A percentile compares a stretch with the other conserved stretches of the same genome.
These are phyloP conservation scores for Formica selysi DNA, from an alignment of 1,140 invertebrate genomes.

Conservation along the genomic window DNA sequence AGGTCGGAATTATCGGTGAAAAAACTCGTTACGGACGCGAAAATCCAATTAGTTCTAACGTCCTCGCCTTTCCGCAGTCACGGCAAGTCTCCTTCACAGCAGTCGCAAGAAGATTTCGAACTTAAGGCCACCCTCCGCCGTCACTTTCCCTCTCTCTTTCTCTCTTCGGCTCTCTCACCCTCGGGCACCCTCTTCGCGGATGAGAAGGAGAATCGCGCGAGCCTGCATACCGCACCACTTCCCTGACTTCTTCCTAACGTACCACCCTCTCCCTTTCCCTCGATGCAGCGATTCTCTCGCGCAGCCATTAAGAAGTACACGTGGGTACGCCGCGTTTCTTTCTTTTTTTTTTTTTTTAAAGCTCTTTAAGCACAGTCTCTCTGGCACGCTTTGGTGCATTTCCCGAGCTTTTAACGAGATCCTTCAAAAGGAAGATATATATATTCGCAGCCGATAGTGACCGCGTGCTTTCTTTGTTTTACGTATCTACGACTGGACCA, in stretches of 20 bases:
- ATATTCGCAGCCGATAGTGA: neutral
- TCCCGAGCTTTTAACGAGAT: slow-evolving; percentile 80
- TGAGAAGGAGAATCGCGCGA: slow-evolving; percentile 24
- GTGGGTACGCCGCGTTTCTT: slow-evolving; percentile 64
- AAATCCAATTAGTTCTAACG: slow-evolving; percentile 73
- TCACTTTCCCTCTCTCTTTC: slow-evolving; percentile 34
- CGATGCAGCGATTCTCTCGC: slow-evolving; percentile 68
- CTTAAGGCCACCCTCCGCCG: slow-evolving; percentile 41
- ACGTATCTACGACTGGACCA: neutral
- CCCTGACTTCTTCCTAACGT: slow-evolving; percentile 40
- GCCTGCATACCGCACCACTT: slow-evolving; percentile 11
- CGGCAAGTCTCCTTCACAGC: slow-evolving; percentile 51
- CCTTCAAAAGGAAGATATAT: slow-evolving; percentile 67
- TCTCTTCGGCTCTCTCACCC: slow-evolving; percentile 1
- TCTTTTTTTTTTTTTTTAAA: slow-evolving; percentile 66
- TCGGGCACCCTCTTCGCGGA: neutral
- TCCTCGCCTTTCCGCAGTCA: slow-evolving; percentile 64
- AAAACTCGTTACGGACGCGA: slow-evolving; percentile 63
- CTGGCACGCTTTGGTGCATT: slow-evolving; percentile 74
- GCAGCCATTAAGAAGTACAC: slow-evolving; percentile 78
- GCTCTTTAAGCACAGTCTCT: slow-evolving; percentile 71
- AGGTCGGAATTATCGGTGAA: slow-evolving; percentile 56
- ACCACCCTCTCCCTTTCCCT: neutral
- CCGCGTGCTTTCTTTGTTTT: slow-evolving; percentile 57
- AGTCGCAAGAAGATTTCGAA: slow-evolving; percentile 66